Evolutionary conservation across 2,797 vertebrate species (phyloP).

Genomic region (Ispidina lecontei): DNA sequence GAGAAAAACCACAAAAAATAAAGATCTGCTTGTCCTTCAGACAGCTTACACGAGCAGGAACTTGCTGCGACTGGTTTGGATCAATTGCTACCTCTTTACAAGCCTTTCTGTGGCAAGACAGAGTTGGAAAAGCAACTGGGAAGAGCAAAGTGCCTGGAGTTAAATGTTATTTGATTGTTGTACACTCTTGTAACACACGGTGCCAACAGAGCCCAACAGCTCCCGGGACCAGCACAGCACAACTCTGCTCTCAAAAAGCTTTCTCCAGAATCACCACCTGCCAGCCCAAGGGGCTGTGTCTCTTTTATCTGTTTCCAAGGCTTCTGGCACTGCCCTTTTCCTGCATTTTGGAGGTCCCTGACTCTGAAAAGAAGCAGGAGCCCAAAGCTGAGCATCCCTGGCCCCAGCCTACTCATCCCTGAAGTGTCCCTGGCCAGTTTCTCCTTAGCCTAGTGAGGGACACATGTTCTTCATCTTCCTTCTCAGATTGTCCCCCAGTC

Average conservation of each 20-base stretch:
- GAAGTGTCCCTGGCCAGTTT: rapidly evolving
- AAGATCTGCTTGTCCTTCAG: slow-evolving; percentile 11
- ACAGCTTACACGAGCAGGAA: neutral
- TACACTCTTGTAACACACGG: neutral
- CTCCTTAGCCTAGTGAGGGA: neutral
- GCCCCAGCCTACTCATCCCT: neutral
- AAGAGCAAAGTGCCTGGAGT: neutral
- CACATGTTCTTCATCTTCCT: neutral
- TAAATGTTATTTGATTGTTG: rapidly evolving
- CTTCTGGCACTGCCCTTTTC: neutral
- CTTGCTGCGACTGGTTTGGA: neutral
- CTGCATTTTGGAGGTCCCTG: neutral
- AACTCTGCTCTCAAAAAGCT: neutral
- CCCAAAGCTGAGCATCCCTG: neutral
- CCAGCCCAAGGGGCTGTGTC: neutral
- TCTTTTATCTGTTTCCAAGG: neutral
- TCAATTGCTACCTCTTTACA: neutral
- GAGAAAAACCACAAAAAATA: neutral
- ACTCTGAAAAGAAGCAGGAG: neutral
- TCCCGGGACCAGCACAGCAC: neutral
- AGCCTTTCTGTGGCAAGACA: neutral
- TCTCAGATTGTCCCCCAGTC: neutral
- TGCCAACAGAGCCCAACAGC: neutral
- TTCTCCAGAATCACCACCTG: neutral
- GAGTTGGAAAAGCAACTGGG: neutral